Base-by-base conservation (phyloP, 2,797 vertebrate genomes). In the Chelon labrosus region DNA sequence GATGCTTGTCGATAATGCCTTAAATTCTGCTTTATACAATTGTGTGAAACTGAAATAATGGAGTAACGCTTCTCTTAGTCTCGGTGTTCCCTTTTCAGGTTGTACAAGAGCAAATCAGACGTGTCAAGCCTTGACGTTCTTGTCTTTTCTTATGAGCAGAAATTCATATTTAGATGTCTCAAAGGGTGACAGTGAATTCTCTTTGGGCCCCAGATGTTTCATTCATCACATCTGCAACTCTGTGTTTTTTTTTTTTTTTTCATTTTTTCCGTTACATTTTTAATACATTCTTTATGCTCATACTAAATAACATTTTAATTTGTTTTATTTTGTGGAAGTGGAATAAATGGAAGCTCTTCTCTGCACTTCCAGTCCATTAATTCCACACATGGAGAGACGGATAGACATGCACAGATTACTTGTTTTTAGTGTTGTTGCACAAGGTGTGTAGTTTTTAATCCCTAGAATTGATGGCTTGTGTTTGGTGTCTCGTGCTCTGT, bases 1-100 rank as follows among this genome's bases (percentile, higher is more conserved):
- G 84, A 89, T 83, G 92, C 93, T 92, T 94, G 91, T 95, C 63
- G 58, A 85, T 94, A 94, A 91, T 89, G 95, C 94, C 95, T 96
- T 95, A 96, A 93, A 86, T 89, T 91, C 85, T 89, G 91, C 92
- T 91, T 89, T 79, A 85, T 92, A 90, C 79, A 90, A 85, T 82
- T 44, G 65, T 91, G 83, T 91, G 82, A 66, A 86, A 78, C 53
- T 65, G 60, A 80, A 84, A 77, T 56, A 31, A 75, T 73, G 65
- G 77, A 89, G 77, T 70, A 67, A 80, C 62, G 63, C 57, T 82
- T 87, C 62, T 69, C 80, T 53, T 85, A 63, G 73, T 83, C 61
- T 64, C 38, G 10, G 74, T 75, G 79, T 73, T 73, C 70, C 56
- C 67, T 69, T 73, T 82, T 81, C 70, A 76, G 74, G 80, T 82